These are phyloP conservation scores for Poeciliopsis occidentalis DNA, from an alignment of 2,113 vertebrate genomes.

Conservation along the genomic window DNA sequence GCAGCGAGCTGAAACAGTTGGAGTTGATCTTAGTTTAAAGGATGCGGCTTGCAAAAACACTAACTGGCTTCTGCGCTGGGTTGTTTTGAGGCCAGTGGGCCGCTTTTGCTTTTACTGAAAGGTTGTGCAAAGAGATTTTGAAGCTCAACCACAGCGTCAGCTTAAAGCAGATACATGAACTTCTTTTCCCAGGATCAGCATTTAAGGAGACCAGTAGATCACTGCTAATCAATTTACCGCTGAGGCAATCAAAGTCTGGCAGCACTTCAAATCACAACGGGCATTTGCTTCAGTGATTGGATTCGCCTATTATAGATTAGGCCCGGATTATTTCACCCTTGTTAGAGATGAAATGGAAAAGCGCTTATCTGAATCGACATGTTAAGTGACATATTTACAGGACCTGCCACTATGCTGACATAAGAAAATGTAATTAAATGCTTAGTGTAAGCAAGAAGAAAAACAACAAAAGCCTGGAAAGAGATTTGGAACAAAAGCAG, in stretches of 20 bases:
- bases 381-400: slow-evolving; percentile 59
- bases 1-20: slow-evolving; percentile 19
- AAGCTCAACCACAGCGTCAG: slow-evolving; percentile 35
- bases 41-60: slow-evolving; percentile 29
- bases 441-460: slow-evolving; percentile 9
- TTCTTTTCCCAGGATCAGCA: slow-evolving; percentile 62
- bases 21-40: slow-evolving; percentile 21
- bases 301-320: slow-evolving; percentile 68
- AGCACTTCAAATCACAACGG: slow-evolving; percentile 54
- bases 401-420: slow-evolving; percentile 36
- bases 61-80: slow-evolving; percentile 21
- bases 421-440: slow-evolving; percentile 29
- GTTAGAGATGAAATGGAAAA: slow-evolving; percentile 67
- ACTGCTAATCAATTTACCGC: slow-evolving; percentile 71
- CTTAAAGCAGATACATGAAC: slow-evolving; percentile 29
- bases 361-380: slow-evolving; percentile 57
- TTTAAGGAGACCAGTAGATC: slow-evolving; percentile 61
- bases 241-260: slow-evolving; percentile 64
- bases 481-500: slow-evolving; percentile 8
- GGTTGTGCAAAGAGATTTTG: neutral
- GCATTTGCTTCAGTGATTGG: slow-evolving; percentile 60
- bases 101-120: neutral
- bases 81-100: slow-evolving; percentile 24
- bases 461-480: slow-evolving; percentile 4
- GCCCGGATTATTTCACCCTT: slow-evolving; percentile 65